These are phyloP conservation scores for Perccottus glenii DNA, from an alignment of 2,113 vertebrate genomes.

Conservation along the genomic window DNA sequence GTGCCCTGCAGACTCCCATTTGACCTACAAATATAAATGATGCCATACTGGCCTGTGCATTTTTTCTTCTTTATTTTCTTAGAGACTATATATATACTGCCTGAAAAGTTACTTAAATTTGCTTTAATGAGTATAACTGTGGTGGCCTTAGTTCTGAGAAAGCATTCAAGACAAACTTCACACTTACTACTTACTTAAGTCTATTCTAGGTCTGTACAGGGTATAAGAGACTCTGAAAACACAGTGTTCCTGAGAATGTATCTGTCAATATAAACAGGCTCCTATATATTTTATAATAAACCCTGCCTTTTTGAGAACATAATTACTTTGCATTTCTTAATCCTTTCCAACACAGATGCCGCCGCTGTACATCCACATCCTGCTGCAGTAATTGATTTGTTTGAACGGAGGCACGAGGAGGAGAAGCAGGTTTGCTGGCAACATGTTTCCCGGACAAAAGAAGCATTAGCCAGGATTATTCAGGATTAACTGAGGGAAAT, in stretches of 20 bases:
- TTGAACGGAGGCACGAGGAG: slow-evolving; percentile 50
- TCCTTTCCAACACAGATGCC: not conserved
- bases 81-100: too few species aligned
- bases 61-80: too few species aligned
- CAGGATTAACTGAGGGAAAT: slow-evolving; percentile 68
- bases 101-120: too few species aligned
- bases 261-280: not conserved
- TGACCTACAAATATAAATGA: too few species aligned
- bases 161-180: too few species aligned
- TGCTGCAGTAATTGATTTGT: slow-evolving; percentile 62
- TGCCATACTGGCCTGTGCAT: too few species aligned
- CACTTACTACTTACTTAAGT: too few species aligned
- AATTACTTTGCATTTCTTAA: slow-evolving; percentile 22
- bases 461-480: slow-evolving; percentile 71
- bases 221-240: not conserved
- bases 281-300: slow-evolving; percentile 1
- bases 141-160: too few species aligned
- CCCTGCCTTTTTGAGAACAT: not conserved
- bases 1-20: too few species aligned
- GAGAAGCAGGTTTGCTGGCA: slow-evolving; percentile 35
- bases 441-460: slow-evolving; percentile 63
- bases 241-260: not conserved
- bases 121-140: too few species aligned
- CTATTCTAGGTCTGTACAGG: too few species aligned
- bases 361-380: not conserved